Evolutionary conservation across 2,888 invertebrate species (phyloP), one percentile per base, ranked within the genome.

Genomic region (Dasypolia templi): DNA sequence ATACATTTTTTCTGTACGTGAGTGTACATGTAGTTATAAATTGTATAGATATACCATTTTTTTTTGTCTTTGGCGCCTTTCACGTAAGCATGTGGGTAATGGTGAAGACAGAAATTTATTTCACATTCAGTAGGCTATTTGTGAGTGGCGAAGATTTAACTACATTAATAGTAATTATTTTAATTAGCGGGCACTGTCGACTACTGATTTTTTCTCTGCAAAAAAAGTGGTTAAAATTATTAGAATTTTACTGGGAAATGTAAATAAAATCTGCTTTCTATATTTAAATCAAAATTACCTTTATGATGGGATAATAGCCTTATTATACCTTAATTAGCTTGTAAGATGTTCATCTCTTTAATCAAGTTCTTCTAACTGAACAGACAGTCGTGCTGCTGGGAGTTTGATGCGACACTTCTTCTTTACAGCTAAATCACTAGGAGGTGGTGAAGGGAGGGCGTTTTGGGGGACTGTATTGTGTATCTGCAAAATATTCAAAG

Each of bases 51-150:
- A 58, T 66, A 63, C 7, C 26, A 11, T 77, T 86, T 84, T 81
- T 76, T 84, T 84, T 81, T 77, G 75, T 84, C 70, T 76, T 64
- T 46, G 42, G 39, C 19, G 71, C 85, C 87, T 84, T 85, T 86
- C 84, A 84, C 87, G 78, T 49, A 68, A 56, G 66, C 44, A 55
- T 69, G 68, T 75, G 42, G 58, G 61, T 70, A 72, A 69, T 72
- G 35, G 51, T 29, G 32, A 65, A 62, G 53, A 62, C 61, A 75
- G 66, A 73, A 59, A n/a, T 72, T 49, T 26, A 44, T 72, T 65
- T 73, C 53, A 35, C 29, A 55, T 65, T 14, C 29, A 53, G 35
- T 55, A 55, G 72, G 55, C 59, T n/a, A 26, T 35, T 46, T 9
- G 55, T 61, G 61, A 53, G 29, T 70, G 66, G 58, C 66, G 53